Evolutionary conservation across 2,113 vertebrate species (phyloP).

Genomic region (Lepus americanus): DNA sequence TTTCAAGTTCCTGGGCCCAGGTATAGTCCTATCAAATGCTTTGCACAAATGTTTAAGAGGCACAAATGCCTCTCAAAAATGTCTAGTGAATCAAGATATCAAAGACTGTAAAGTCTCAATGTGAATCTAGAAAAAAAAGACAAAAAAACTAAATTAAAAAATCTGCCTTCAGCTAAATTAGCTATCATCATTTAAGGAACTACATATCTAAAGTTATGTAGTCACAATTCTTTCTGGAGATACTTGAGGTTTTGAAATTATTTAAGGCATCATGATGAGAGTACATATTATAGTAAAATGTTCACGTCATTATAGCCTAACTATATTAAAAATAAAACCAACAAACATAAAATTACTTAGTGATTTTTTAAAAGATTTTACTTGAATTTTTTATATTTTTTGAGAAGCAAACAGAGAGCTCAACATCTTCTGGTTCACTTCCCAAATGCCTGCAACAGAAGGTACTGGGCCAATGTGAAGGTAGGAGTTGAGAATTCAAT

Average conservation of each 20-base stretch:
- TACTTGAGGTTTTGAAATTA: conserved; percentile 38
- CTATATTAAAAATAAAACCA: conserved; percentile 44
- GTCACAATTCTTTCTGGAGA: conserved; percentile 12
- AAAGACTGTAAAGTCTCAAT: conserved; percentile 32
- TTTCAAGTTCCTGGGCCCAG: background rate
- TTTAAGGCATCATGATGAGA: background rate
- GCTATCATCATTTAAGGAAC: background rate
- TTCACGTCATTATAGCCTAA: background rate
- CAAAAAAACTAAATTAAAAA: conserved; percentile 32
- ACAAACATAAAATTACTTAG: background rate
- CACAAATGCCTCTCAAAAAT: conserved; percentile 10
- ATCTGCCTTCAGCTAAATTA: background rate
- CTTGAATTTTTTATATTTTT: too few species aligned
- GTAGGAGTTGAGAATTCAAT: too few species aligned
- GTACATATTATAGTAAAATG: conserved; percentile 34
- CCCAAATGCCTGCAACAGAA: too few species aligned
- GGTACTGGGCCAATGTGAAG: too few species aligned
- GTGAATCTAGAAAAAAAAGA: background rate
- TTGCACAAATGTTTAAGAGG: background rate
- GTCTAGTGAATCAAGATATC: background rate
- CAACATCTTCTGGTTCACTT: too few species aligned
- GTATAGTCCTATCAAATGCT: background rate
- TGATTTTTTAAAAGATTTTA: background rate
- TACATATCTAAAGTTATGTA: background rate
- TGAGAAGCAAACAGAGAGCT: too few species aligned